A percentile compares a stretch with the other conserved stretches of the same genome.
Evolutionary conservation across 2,888 invertebrate species (phyloP).

Genomic region (Oscheius onirici): DNA sequence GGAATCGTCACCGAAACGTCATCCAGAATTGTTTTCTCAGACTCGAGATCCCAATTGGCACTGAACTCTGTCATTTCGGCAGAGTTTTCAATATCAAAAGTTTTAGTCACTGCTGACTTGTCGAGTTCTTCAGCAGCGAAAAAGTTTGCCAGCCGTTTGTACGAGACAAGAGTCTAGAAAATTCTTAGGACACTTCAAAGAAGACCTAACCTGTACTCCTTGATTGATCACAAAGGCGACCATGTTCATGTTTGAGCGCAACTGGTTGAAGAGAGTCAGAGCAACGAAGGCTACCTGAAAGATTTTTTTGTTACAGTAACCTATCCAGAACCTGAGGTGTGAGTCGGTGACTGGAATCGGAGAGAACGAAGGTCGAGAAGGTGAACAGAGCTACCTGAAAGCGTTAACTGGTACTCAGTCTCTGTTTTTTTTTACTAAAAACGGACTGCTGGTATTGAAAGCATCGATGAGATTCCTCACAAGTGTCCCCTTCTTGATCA

Average conservation of each 20-base stretch:
- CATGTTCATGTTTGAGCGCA: conserved; percentile 93
- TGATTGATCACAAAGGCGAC: conserved; percentile 75
- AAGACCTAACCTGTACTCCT: conserved; percentile 53
- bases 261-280: conserved; percentile 94
- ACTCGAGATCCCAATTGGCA: conserved; percentile 55
- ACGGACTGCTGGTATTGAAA: conserved; percentile 93
- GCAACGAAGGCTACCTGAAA: conserved; percentile 89
- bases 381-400: conserved; percentile 78
- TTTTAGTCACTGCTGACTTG: conserved; percentile 40
- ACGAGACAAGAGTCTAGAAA: conserved; percentile 60
- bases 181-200: not conserved
- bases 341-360: conserved; percentile 58
- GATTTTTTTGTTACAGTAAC: conserved; percentile 60
- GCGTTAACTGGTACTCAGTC: too few species aligned
- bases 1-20: conserved; percentile 80
- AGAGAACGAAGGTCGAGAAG: conserved; percentile 84
- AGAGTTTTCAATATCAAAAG: not conserved
- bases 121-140: conserved; percentile 68
- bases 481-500: conserved; percentile 87
- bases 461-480: conserved; percentile 88
- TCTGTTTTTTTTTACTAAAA: conserved; percentile 79
- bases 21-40: conserved; percentile 21
- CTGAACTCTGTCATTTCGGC: conserved; percentile 45
- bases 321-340: too few species aligned
- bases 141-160: conserved; percentile 65